Evolutionary conservation across 2,113 vertebrate species (phyloP), one percentile per base, ranked within the genome.

Genomic region (Pachycephala philippinensis): DNA sequence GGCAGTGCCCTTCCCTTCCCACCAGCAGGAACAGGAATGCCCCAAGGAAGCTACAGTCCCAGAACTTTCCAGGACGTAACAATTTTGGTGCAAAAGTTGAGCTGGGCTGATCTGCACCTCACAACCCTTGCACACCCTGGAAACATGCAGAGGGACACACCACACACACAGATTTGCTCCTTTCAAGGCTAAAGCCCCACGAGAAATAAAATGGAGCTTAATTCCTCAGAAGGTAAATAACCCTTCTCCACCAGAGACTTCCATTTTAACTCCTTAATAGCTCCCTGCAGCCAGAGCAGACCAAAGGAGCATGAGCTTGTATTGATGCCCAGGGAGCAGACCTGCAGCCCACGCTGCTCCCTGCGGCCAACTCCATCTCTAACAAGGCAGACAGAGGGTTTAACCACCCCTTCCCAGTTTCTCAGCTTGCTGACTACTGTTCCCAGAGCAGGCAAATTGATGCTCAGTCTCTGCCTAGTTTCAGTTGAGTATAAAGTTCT

Each of bases 321-420:
- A 45, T 6, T 5, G 17, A 31, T 26, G 14, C 13, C 14, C 20
- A 20, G 42, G 31, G 19, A 70, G 15, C 44, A 75, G 53, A 70
- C 78, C 35, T 7, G 28, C 50, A 76, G 39, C 28, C 44, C 19
- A 0, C 1, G 1, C 15, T 0, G 0, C 45, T n/a, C n/a, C 35
- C 27, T 56, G 18, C n/a, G 18, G 40, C 16, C 13, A 17, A 2
- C 33, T 53, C 28, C 39, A 30, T 22, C 23, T 13, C 61, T 8
- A 21, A 16, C 8, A 13, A 15, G 42, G 31, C 52, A 70, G 59
- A 45, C 14, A 6, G 6, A 7, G 14, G 10, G 6, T 7, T 84
- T 7, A 47, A 13, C 30, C 57, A 50, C 27, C 10, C 8, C 5
- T 71, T 70, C 53, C 52, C 49, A 18, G 6, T 30, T 76, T 35